Evolutionary conservation across 2,113 vertebrate species (phyloP).

Genomic region (Ailuropoda melanoleuca): DNA sequence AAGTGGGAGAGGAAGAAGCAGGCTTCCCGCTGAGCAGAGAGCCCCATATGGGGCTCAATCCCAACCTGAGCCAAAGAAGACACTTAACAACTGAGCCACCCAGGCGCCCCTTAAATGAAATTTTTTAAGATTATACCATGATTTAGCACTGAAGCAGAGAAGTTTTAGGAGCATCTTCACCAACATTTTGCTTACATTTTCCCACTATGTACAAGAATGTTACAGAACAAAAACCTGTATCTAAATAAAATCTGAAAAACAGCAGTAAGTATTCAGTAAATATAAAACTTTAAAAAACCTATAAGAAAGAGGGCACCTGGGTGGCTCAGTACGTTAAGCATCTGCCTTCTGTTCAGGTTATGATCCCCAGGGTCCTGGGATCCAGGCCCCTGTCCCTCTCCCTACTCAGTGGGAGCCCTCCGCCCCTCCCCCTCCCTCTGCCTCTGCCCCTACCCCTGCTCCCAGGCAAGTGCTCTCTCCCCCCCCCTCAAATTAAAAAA

Average conservation of each 20-base stretch:
- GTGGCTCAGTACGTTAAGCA: neutral
- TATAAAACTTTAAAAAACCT: neutral
- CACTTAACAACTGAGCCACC: no score
- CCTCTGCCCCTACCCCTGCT: neutral
- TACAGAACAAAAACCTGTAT: neutral
- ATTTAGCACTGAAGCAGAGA: neutral
- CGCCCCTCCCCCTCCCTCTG: neutral
- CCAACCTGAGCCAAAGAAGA: no score
- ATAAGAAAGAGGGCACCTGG: neutral
- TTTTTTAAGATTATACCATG: neutral
- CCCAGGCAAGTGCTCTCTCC: neutral
- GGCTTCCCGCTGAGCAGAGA: no score
- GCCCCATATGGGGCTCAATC: no score
- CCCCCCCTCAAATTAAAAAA: no score
- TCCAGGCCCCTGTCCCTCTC: neutral
- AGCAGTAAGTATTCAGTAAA: neutral
- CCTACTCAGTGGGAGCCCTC: neutral
- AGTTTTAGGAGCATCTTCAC: neutral
- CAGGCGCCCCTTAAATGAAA: no score
- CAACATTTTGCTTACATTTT: neutral
- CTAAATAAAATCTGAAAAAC: neutral
- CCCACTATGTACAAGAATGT: neutral
- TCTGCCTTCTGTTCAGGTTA: neutral
- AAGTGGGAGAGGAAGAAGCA: no score
- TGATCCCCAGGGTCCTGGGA: neutral